A percentile compares a stretch with the other conserved stretches of the same genome.
Conservation (phyloP, 2,888 invertebrate genomes). For the Silvanus unidentatus region DNA sequence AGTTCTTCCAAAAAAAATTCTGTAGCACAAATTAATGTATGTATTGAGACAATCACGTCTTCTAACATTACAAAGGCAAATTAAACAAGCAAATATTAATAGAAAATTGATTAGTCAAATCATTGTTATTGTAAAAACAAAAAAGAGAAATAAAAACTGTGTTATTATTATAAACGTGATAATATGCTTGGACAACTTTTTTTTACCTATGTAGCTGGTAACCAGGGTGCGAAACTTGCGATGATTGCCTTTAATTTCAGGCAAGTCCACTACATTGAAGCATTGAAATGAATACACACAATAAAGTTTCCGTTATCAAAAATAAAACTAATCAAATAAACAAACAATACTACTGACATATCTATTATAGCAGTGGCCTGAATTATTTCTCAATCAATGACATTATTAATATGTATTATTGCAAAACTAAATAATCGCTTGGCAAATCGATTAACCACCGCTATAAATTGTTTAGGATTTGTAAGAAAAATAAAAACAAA, state of each 20-base stretch:
- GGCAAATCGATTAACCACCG: no score
- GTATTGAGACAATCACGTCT: no score
- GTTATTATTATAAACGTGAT: conserved; percentile 9
- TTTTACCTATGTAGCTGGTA: conserved; percentile 97
- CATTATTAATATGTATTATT: conserved; percentile 10
- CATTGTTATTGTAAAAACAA: not conserved
- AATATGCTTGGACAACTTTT: conserved; percentile 23
- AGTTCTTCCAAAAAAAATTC: no score
- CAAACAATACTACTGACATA: conserved; percentile 18
- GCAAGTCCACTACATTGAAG: conserved; percentile 83
- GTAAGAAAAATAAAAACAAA: no score
- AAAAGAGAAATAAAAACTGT: not conserved
- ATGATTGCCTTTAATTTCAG: conserved; percentile 97
- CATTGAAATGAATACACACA: conserved; percentile 46
- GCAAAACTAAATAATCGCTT: no score
- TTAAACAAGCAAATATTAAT: not conserved
- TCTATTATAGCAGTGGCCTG: conserved; percentile 13
- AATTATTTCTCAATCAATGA: conserved; percentile 4
- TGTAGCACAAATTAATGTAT: no score
- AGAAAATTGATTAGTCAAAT: not conserved
- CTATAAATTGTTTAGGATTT: no score
- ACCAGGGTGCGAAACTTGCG: conserved; percentile 99
- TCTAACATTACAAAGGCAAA: not conserved
- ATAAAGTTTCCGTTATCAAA: conserved; percentile 12
- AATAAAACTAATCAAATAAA: conserved; percentile 16